Conservation (phyloP, 2,113 vertebrate genomes). For the Corythoichthys intestinalis region DNA sequence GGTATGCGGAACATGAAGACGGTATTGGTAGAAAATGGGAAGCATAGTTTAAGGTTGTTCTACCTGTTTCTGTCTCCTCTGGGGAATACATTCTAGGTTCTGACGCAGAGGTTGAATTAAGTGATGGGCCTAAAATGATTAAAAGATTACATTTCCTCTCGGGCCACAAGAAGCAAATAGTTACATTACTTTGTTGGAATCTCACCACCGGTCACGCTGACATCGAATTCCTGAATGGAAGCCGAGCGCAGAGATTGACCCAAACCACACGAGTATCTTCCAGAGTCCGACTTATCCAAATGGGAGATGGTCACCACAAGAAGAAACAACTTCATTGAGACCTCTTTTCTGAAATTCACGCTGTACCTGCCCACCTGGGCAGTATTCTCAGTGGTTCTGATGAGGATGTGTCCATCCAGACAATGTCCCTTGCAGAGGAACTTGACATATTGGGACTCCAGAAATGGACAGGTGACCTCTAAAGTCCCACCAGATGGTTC, state of each 20-base stretch:
- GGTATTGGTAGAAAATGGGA: neutral
- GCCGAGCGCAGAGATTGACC: too few relatives aligned
- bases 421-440: neutral
- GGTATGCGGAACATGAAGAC: too few relatives aligned
- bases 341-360: neutral
- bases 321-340: neutral
- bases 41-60: neutral
- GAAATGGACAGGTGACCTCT: accelerated
- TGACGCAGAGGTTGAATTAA: neutral
- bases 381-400: accelerated
- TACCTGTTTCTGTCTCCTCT: neutral
- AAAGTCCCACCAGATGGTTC: neutral
- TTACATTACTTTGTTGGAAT: neutral
- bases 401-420: neutral
- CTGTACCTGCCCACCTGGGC: constrained; percentile 3
- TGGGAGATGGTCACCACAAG: constrained; percentile 10
- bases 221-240: neutral
- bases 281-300: constrained; percentile 11
- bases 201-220: constrained; percentile 3
- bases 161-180: neutral
- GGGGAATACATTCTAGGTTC: neutral
- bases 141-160: neutral
- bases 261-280: constrained; percentile 1
- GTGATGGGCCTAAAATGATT: neutral
- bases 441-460: accelerated